Base-by-base conservation (phyloP, 2,888 invertebrate species). In the Steinernema hermaphroditum region DNA sequence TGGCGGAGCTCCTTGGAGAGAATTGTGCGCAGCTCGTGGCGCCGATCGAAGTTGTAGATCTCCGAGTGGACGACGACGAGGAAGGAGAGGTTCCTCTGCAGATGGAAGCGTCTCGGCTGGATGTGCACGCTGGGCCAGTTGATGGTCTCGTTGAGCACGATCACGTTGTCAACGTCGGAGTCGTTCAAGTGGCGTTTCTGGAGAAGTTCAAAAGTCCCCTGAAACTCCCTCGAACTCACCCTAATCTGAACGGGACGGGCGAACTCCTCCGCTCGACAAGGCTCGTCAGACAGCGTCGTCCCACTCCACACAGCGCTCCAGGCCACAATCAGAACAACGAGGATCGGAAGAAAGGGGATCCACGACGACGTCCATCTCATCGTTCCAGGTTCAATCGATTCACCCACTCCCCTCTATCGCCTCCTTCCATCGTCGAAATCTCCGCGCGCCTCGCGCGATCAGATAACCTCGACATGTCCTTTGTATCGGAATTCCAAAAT, bases 41-140 rank as follows among this genome's bases (percentile, higher is more conserved):
- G 68, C 4, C 73, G 72, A 16, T 74, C 57, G 22, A 74, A 74
- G 37, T 74, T 74, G 44, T 37, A 19, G n/a, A 74, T 32, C 4
- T 46, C 50, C 37, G 74, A 74, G 29, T 74, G 74, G n/a, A 74
- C 73, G 24, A 74, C 73, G n/a, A 74, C 43, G 22, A 74, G 34
- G 49, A 74, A 74, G 16, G 34, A 22, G 2, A 62, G 62, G 32
- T 62, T 62, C 27, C 32, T 29, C 16, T 62, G 1, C 16, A 62
- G 32, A n/a, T 70, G 70, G 46, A 49, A 50, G 0, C 70, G 34
- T 1, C 8, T 19, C 2, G 72, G 69, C 2, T 19, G 32, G 27
- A 72, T 71, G 22, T 24, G n/a, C 19, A 50, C 29, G 16, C 9
- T 22, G 8, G 72, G 72, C 72, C 72, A 72, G 4, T 50, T 16